Evolutionary conservation across 2,113 vertebrate species (phyloP).

Genomic region (Nymphicus hollandicus): DNA sequence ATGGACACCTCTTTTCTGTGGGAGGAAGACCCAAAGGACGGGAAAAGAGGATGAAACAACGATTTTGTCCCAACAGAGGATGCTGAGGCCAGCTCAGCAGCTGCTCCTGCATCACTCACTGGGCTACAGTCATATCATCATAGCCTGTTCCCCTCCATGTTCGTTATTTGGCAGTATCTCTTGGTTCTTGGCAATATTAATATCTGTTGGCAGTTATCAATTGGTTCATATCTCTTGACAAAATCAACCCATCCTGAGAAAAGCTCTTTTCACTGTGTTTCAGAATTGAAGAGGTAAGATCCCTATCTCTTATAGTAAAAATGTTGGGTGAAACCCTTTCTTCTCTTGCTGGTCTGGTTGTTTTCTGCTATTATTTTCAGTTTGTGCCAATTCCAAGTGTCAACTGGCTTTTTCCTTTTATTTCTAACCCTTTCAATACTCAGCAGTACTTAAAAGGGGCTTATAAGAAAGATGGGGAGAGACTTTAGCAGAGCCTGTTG

Average conservation of each 20-base stretch:
- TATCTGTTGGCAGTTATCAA: neutral
- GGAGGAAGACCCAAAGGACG: neutral
- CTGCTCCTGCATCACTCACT: neutral
- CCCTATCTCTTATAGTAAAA: accelerated
- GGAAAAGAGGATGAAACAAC: neutral
- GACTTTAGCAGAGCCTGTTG: neutral
- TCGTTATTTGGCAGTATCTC: neutral
- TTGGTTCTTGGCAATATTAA: neutral
- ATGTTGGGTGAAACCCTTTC: neutral
- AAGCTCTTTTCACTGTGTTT: neutral
- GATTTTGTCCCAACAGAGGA: neutral
- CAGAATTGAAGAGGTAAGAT: neutral
- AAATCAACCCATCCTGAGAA: neutral
- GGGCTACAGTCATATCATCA: neutral
- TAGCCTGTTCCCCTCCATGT: neutral
- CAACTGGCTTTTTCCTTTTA: neutral
- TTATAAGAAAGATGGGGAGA: neutral
- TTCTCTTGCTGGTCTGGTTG: neutral
- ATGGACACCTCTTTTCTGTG: neutral
- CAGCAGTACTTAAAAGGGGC: neutral
- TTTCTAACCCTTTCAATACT: neutral
- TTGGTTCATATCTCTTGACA: neutral
- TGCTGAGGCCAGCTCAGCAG: neutral
- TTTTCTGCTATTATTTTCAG: neutral
- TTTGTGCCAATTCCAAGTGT: neutral